Evolutionary conservation across 2,888 invertebrate genomes (phyloP).

Genomic region (Orthosia gothica): DNA sequence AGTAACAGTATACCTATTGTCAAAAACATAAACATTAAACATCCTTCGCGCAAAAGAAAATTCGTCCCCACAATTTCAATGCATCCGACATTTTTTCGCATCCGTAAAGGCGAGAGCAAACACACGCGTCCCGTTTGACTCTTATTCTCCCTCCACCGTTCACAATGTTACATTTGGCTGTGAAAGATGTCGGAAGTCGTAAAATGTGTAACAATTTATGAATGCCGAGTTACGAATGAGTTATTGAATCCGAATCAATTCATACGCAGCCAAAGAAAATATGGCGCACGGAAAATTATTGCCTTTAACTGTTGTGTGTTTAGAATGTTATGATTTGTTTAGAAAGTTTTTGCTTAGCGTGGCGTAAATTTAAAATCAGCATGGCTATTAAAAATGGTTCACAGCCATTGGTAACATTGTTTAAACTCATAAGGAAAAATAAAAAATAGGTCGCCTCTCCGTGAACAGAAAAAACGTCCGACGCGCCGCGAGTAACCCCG

Average conservation of each 20-base stretch:
- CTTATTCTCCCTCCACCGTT: conserved; percentile 30
- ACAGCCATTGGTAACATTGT: too few relatives aligned
- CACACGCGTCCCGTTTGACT: conserved; percentile 19
- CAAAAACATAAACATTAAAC: too few relatives aligned
- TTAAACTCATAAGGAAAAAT: too few relatives aligned
- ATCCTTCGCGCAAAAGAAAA: neutral
- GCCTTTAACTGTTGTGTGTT: conserved; percentile 29
- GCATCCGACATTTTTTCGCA: neutral
- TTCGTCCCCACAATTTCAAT: neutral
- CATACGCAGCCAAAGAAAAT: conserved; percentile 31
- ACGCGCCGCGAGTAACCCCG: too few relatives aligned
- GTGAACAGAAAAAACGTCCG: too few relatives aligned
- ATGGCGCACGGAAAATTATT: conserved; percentile 27
- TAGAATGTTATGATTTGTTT: conserved; percentile 22
- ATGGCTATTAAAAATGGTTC: neutral
- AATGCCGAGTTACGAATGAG: conserved; percentile 51
- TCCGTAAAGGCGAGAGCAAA: conserved; percentile 17
- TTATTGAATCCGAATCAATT: conserved; percentile 57
- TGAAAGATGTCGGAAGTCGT: conserved; percentile 57
- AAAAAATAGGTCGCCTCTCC: too few relatives aligned
- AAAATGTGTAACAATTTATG: conserved; percentile 56
- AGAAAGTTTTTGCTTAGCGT: neutral
- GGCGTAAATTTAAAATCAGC: neutral
- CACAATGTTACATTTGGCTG: conserved; percentile 44
- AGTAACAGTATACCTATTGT: too few relatives aligned